Evolutionary conservation across 2,888 invertebrate genomes (phyloP).

Genomic region (Mythimna ferrago): DNA sequence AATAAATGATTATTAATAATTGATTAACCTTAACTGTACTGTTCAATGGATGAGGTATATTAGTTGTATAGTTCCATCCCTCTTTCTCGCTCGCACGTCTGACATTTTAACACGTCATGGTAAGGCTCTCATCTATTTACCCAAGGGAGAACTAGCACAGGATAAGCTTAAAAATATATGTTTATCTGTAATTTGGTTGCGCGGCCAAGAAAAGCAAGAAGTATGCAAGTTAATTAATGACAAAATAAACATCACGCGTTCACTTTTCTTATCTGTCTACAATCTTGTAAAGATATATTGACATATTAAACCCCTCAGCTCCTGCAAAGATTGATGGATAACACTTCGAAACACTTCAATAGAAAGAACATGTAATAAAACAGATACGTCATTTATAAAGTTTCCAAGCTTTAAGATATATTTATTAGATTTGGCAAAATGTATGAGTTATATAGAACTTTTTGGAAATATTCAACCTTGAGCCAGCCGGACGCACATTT

Average conservation of each 20-base stretch:
- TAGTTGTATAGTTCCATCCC: no score
- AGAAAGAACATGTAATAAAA: constrained; percentile 8
- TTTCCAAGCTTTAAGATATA: neutral
- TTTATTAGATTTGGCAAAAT: neutral
- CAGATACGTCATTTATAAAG: constrained; percentile 28
- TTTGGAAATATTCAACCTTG: neutral
- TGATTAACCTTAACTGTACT: no score
- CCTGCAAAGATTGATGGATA: constrained; percentile 13
- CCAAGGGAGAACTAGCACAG: no score
- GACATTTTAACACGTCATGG: no score
- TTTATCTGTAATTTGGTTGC: no score
- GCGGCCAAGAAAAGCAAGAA: neutral
- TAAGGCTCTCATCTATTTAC: no score
- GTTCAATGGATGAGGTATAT: no score
- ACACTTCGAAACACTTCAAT: constrained; percentile 5
- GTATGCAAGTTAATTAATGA: neutral
- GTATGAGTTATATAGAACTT: neutral
- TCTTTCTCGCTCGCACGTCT: no score
- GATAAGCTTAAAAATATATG: no score
- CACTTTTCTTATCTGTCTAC: neutral
- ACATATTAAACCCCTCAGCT: neutral
- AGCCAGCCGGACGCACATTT: no score
- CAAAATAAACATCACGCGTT: neutral
- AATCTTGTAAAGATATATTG: constrained; percentile 1
- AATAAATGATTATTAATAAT: no score